Evolutionary conservation across 2,888 invertebrate species (phyloP), one percentile per base, ranked within the genome.

Genomic region (Microplitis manilae): DNA sequence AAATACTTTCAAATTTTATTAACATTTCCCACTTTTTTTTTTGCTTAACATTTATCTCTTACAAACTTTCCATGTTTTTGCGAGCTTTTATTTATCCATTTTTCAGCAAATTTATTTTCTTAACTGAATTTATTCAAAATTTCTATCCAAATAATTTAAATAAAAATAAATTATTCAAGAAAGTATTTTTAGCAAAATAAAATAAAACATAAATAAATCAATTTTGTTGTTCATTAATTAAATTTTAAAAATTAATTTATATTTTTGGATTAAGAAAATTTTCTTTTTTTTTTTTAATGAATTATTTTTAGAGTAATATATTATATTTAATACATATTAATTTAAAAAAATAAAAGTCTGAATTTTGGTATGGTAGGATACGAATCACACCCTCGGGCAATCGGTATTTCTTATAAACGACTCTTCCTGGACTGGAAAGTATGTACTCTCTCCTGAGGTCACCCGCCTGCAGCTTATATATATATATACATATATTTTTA

Each of bases 391-490:
- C 73, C 73, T 73, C 64, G 15, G 64, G 69, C 77, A 39, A 77
- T 74, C 73, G 77, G 73, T 65, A 73, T 70, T 73, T 77, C 68
- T 73, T 77, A 70, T 69, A 73, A 77, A 77, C 74, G 74, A 77
- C 74, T 77, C 77, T 77, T 77, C 74, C 77, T 77, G 77, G 71
- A 77, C 77, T 77, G 77, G 77, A 77, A 77, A 77, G 77, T 77
- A 74, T 69, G 64, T 74, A 77, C 77, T 77, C 77, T 77, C 77
- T 74, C 77, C 70, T 41, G 77, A 77, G 77, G 77, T 77, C 77
- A 74, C 70, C 74, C 74, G 77, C 77, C 77, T 61, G 59, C 74
- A 65, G 77, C 74, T 60, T 67, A 74, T 59, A 69, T 39, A 67
- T 64, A 62, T 39, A 61, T 50, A 50, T 50, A 50, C 50, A 8